A percentile compares a stretch with the other conserved stretches of the same genome.
phyloP scores from a whole-genome alignment of 2,113 vertebrate species.

The Tragelaphus scriptus region DNA sequence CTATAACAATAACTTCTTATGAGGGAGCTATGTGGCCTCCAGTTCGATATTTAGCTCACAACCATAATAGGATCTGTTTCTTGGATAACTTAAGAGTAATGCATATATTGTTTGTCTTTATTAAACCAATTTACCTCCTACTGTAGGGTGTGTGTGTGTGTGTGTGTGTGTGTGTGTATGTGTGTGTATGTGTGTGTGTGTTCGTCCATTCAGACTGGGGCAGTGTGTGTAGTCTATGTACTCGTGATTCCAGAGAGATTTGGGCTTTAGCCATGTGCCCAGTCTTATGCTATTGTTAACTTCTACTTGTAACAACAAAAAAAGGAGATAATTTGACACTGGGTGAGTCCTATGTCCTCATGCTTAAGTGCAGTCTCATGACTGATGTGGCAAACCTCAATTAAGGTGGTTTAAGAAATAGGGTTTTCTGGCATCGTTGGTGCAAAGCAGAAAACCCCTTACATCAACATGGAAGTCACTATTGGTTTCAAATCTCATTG shows the following conservation, averaged over 20 bases:
- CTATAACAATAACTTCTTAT: neutral
- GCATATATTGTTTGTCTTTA: slow-evolving; percentile 32
- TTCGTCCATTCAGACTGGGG: neutral
- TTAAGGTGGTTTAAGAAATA: slow-evolving; percentile 38
- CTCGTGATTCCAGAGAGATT: slow-evolving; percentile 10
- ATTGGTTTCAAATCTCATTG: slow-evolving; percentile 18
- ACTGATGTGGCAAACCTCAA: slow-evolving; percentile 38
- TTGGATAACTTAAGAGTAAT: slow-evolving; percentile 30
- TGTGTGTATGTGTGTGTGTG: neutral
- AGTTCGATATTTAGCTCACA: slow-evolving; percentile 5
- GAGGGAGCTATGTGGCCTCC: neutral
- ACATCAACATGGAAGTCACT: neutral
- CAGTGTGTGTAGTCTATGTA: slow-evolving; percentile 18
- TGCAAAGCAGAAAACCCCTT: slow-evolving; percentile 6
- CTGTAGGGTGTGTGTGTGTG: neutral
- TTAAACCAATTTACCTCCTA: neutral
- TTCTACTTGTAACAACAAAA: slow-evolving; percentile 29
- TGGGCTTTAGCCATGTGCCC: slow-evolving; percentile 25
- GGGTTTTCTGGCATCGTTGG: neutral
- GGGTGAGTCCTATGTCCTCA: slow-evolving; percentile 56
- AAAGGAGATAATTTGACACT: neutral
- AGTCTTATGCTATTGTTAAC: slow-evolving; percentile 16
- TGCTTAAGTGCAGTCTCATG: slow-evolving; percentile 32
- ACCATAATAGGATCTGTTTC: neutral
- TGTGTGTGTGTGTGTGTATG: neutral